Conservation (phyloP, 2,888 invertebrate species). For the Limenitis camilla region DNA sequence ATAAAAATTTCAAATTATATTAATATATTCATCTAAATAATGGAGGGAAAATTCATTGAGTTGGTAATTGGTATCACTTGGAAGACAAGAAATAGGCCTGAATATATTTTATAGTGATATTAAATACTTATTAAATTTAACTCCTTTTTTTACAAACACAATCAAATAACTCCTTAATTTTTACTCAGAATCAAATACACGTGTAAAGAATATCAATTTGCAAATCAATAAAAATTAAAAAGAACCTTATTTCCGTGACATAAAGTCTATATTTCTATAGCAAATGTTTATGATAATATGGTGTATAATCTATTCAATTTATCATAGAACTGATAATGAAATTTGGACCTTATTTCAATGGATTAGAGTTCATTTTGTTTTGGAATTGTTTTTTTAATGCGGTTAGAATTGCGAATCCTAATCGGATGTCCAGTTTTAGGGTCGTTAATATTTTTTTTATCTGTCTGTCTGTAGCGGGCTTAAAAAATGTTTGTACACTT, state of each 20-base stretch:
- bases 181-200: neutral
- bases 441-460: neutral
- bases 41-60: too few relatives aligned
- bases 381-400: too few relatives aligned
- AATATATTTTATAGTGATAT: too few relatives aligned
- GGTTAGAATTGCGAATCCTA: conserved; percentile 19
- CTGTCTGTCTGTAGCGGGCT: too few relatives aligned
- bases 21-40: too few relatives aligned
- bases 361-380: conserved; percentile 5
- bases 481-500: too few relatives aligned
- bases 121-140: too few relatives aligned
- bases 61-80: too few relatives aligned
- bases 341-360: neutral
- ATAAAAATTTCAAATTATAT: too few relatives aligned
- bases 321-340: conserved; percentile 1
- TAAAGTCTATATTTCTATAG: conserved; percentile 6
- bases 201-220: conserved; percentile 5
- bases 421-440: conserved; percentile 21
- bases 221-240: neutral
- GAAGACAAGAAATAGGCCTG: too few relatives aligned
- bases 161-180: conserved; percentile 3
- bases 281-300: conserved; percentile 4
- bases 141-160: too few relatives aligned
- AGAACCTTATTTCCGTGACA: neutral
- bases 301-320: conserved; percentile 22